These are phyloP conservation scores for Mobula hypostoma DNA, from an alignment of 2,113 vertebrate species.

Conservation along the genomic window DNA sequence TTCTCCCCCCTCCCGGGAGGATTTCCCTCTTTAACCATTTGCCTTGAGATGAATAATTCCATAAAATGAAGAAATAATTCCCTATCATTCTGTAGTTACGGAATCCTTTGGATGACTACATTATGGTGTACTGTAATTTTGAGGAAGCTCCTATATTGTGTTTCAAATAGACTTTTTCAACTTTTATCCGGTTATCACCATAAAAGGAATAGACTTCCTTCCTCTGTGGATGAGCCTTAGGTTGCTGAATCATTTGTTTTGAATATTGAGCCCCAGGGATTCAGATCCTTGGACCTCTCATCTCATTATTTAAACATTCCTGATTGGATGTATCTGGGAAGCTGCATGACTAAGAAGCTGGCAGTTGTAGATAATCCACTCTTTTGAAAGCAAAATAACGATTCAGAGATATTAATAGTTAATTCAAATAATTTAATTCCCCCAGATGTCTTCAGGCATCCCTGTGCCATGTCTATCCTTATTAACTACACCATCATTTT, in stretches of 20 bases:
- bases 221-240: not conserved
- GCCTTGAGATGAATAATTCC: too few species aligned
- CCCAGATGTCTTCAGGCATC: not conserved
- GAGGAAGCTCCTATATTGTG: not conserved
- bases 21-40: too few species aligned
- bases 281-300: not conserved
- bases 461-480: not conserved
- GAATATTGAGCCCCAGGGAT: not conserved
- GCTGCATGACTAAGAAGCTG: not conserved
- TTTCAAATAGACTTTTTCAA: not conserved
- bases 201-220: not conserved
- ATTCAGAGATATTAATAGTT: not conserved
- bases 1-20: too few species aligned
- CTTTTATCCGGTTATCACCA: not conserved
- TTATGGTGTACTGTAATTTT: not conserved
- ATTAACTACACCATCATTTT: not conserved
- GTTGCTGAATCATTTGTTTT: not conserved
- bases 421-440: conserved; percentile 1
- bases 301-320: not conserved
- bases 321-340: not conserved
- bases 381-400: not conserved
- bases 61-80: not conserved
- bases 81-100: not conserved
- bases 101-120: too few species aligned
- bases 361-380: not conserved